Evolutionary conservation across 2,888 invertebrate species (phyloP).

Genomic region (Halictus ligatus): DNA sequence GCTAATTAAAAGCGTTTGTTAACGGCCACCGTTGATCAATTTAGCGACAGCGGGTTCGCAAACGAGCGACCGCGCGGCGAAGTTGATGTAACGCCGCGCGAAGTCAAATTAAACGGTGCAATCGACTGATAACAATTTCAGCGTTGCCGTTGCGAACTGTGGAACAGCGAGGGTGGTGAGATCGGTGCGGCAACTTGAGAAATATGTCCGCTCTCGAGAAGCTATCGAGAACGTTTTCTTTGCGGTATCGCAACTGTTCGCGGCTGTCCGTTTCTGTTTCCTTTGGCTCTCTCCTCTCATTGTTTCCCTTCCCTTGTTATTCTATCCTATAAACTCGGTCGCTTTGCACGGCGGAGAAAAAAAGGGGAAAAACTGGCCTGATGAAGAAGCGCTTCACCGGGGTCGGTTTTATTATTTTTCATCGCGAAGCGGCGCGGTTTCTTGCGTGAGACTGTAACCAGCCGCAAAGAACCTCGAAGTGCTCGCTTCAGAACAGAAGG

Average conservation of each 20-base stretch:
- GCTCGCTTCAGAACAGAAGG: not conserved
- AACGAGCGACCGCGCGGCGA: not conserved
- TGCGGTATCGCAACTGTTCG: not conserved
- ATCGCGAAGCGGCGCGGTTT: not conserved
- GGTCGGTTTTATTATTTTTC: not conserved
- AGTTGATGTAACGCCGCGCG: slow-evolving; percentile 12
- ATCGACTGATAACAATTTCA: slow-evolving; percentile 20
- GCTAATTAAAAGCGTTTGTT: slow-evolving; percentile 32
- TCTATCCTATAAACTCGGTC: not conserved
- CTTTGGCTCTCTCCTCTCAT: not conserved
- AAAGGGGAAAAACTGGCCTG: not conserved
- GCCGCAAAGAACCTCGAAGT: not conserved
- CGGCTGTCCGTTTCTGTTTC: not conserved
- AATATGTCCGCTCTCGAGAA: slow-evolving; percentile 16
- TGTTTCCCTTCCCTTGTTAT: not conserved
- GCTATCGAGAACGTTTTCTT: not conserved
- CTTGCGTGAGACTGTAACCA: not conserved
- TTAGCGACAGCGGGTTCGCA: not conserved
- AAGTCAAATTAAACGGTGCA: slow-evolving; percentile 35
- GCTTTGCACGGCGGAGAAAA: not conserved
- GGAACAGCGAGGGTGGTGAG: not conserved
- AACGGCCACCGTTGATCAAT: slow-evolving; percentile 20
- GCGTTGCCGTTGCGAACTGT: not conserved
- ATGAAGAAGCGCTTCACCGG: not conserved
- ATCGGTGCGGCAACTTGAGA: not conserved